phyloP scores from a whole-genome alignment of 2,888 invertebrate species.

The Diaphora mendica region DNA sequence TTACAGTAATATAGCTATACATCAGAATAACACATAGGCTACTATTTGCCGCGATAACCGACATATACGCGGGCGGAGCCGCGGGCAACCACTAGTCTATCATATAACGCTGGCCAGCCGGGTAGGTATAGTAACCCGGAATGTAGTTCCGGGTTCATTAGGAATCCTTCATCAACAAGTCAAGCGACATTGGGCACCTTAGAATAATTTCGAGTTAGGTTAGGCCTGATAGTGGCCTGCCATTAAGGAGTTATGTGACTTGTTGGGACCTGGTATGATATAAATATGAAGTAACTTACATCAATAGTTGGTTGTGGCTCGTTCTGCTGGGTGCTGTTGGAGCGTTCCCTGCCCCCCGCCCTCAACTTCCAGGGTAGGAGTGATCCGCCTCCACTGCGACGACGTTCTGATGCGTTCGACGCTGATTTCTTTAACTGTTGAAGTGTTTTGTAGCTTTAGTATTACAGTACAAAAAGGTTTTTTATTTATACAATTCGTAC shows the following conservation, averaged over 20 bases:
- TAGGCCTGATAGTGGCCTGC: not conserved
- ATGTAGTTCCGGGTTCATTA: too few relatives aligned
- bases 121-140: too few relatives aligned
- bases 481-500: not conserved
- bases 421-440: slow-evolving; percentile 92
- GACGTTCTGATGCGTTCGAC: slow-evolving; percentile 94
- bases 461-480: not conserved
- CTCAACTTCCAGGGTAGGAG: slow-evolving; percentile 94
- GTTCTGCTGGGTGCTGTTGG: slow-evolving; percentile 37
- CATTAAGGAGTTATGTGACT: not conserved
- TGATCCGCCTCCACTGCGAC: slow-evolving; percentile 90
- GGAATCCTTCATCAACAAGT: too few relatives aligned
- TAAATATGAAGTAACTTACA: slow-evolving; percentile 55
- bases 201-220: too few relatives aligned
- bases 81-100: too few relatives aligned
- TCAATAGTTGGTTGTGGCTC: slow-evolving; percentile 57
- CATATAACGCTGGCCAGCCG: too few relatives aligned
- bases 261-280: not conserved
- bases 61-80: too few relatives aligned
- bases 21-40: too few relatives aligned
- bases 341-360: slow-evolving; percentile 88
- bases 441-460: slow-evolving; percentile 3
- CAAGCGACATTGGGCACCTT: too few relatives aligned
- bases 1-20: too few relatives aligned
- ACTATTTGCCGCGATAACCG: too few relatives aligned